Evolutionary conservation across 2,888 invertebrate species (phyloP).

Genomic region (Eupeodes latifasciatus): DNA sequence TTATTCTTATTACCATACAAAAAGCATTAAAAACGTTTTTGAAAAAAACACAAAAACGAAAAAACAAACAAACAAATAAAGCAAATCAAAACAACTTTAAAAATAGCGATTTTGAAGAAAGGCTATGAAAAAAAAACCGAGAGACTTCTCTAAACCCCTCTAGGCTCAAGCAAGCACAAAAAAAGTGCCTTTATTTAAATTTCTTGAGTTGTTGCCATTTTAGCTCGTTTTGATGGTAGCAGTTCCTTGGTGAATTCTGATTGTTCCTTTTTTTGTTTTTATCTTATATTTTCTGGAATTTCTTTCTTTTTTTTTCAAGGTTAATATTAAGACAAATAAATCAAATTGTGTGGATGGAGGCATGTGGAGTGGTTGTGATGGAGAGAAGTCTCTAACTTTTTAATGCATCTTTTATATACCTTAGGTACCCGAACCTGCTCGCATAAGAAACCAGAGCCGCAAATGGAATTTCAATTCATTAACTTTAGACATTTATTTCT

Average conservation of each 20-base stretch:
- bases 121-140: background rate
- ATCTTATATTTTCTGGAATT: background rate
- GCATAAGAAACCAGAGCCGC: conserved; percentile 28
- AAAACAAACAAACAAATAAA: background rate
- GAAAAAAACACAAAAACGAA: no score
- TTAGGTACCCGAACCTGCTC: no score
- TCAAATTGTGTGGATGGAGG: conserved; percentile 24
- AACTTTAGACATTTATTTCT: conserved; percentile 43
- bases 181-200: conserved; percentile 47
- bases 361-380: background rate
- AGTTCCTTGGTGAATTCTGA: conserved; percentile 53
- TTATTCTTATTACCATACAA: conserved; percentile 30
- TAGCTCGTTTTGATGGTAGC: conserved; percentile 1
- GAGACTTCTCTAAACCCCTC: background rate
- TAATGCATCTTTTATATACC: background rate
- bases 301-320: conserved; percentile 14
- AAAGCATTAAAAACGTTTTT: background rate
- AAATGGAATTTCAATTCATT: conserved; percentile 72
- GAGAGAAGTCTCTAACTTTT: background rate
- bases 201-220: conserved; percentile 1
- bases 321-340: conserved; percentile 62
- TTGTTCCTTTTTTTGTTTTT: conserved; percentile 27
- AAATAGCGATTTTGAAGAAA: background rate
- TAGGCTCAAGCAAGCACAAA: background rate
- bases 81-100: conserved; percentile 25